Conservation (phyloP, 2,113 vertebrate species). For the Isurus oxyrinchus region DNA sequence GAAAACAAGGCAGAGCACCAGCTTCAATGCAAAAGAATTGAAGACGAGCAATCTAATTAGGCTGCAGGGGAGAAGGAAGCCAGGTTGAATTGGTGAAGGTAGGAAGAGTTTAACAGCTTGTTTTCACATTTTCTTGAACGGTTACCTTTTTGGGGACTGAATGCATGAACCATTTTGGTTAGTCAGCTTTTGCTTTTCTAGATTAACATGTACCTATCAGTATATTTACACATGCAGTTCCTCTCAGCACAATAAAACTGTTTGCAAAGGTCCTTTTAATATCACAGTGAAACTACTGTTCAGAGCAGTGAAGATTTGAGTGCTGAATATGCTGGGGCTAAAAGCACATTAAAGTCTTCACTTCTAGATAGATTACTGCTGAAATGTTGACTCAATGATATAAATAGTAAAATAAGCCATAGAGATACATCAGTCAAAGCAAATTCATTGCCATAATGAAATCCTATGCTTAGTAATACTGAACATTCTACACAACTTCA, state of each 20-base stretch:
- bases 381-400: constrained; percentile 21
- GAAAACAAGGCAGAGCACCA: background rate
- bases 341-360: constrained; percentile 20
- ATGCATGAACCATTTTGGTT: background rate
- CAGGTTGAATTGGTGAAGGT: background rate
- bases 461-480: constrained; percentile 5
- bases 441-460: constrained; percentile 14
- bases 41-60: background rate
- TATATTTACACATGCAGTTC: background rate
- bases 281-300: background rate
- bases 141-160: background rate
- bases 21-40: background rate
- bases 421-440: background rate
- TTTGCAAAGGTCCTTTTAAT: background rate
- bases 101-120: background rate
- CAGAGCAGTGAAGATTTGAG: background rate
- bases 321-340: background rate
- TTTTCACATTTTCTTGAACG: background rate
- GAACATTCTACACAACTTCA: background rate
- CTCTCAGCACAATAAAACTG: background rate
- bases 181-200: background rate
- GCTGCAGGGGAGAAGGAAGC: background rate
- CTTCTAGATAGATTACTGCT: background rate
- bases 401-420: background rate
- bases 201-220: background rate